Evolutionary conservation across 2,113 vertebrate genomes (phyloP), one percentile per base, ranked within the genome.

Genomic region (Rostratula benghalensis): DNA sequence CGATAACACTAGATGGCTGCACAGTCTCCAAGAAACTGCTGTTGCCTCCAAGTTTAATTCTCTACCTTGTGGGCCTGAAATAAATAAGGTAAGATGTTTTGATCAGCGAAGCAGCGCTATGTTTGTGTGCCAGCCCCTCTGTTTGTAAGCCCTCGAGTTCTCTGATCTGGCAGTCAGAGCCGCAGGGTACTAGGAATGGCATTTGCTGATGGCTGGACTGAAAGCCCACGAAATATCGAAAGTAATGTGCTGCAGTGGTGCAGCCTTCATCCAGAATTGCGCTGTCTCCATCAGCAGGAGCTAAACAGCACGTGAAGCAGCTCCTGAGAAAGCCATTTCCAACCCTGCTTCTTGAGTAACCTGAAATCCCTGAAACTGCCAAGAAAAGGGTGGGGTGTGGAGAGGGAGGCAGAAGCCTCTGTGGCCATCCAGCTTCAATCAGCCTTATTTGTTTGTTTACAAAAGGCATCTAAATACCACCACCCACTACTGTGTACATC

Each of bases 1-100:
- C 33, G 60, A 1, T 20, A 92, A 96, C 94, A 3, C 95, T 95
- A 96, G 94, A 57, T 92, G 95, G 94, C 95, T 84, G 80, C 86
- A 93, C 11, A 73, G 39, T 10, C 73, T 83, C 68, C 30, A 28
- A 75, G 41, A 95, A 95, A 56, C 46, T 50, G 50, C 70, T 80
- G 35, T 16, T 88, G 60, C 37, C 64, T 90, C 60, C 54, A 39
- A 41, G 41, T 64, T 53, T 33, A n/a, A 9, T 70, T 64, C 23
- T 23, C 57, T 37, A 68, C 14, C n/a, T 67, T 31, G 41, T 70
- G 51, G 41, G 31, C 37, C 68, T 81, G 82, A 80, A 81, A 87
- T 56, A n/a, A 2, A 7, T 24, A 35, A 2, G 2, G 67, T 37
- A 61, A 51, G 46, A 51, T 60, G 51, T 68, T 33, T 14, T 71